phyloP scores from a whole-genome alignment of 2,888 invertebrate genomes.

The Mermis nigrescens region DNA sequence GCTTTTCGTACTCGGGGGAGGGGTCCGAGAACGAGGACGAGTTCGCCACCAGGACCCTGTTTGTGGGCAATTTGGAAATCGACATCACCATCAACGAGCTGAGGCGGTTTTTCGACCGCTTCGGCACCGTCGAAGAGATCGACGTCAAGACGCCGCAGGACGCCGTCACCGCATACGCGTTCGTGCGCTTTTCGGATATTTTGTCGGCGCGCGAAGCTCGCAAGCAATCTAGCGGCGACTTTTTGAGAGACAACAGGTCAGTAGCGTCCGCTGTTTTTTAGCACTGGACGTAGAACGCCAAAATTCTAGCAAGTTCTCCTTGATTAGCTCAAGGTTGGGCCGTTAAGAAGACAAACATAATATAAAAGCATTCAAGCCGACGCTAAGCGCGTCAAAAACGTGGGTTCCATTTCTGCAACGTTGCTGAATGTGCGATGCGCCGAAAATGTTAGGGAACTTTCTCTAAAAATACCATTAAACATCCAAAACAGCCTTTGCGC shows the following conservation, averaged over 20 bases:
- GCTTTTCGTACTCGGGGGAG: background rate
- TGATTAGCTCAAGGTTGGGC: no score
- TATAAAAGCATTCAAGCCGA: slow-evolving; percentile 97
- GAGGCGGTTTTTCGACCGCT: slow-evolving; percentile 57
- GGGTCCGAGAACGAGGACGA: background rate
- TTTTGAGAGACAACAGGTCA: slow-evolving; percentile 11
- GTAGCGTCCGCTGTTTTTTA: background rate
- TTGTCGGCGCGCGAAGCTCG: slow-evolving; percentile 24
- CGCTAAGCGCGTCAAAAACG: no score
- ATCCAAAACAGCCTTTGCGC: no score
- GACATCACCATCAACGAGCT: slow-evolving; percentile 38
- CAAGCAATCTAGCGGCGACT: slow-evolving; percentile 18
- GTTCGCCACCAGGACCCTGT: slow-evolving; percentile 70
- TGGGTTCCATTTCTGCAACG: no score
- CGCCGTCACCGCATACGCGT: slow-evolving; percentile 25
- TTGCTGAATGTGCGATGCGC: no score
- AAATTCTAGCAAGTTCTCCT: no score
- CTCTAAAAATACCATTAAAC: no score
- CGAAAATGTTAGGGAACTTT: no score
- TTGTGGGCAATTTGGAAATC: slow-evolving; percentile 94
- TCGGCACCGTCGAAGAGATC: slow-evolving; percentile 88
- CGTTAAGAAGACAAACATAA: no score
- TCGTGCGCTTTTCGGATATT: slow-evolving; percentile 24
- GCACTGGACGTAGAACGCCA: no score
- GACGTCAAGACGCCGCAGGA: slow-evolving; percentile 71